These are phyloP conservation scores for Ostrea denselamellosa DNA, from an alignment of 1,140 invertebrate genomes.

Conservation along the genomic window DNA sequence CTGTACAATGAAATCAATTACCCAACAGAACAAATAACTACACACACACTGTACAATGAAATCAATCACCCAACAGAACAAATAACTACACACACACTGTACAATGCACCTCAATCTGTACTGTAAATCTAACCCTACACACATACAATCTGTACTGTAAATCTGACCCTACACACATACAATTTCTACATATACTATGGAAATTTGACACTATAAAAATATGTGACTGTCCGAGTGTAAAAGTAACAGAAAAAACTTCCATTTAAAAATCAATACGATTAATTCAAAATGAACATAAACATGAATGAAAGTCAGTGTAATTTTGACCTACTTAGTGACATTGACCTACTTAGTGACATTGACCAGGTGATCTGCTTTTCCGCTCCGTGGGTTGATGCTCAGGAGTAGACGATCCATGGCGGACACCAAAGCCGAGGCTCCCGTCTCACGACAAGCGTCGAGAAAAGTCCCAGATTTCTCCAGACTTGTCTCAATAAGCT, in stretches of 20 bases:
- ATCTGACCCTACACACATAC: not conserved
- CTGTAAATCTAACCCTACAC: too few relatives aligned
- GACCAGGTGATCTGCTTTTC: slow-evolving; percentile 88
- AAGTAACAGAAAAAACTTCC: not conserved
- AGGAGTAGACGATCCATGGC: slow-evolving; percentile 89
- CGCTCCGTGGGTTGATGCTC: slow-evolving; percentile 88
- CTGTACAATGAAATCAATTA: too few relatives aligned
- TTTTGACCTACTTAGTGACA: slow-evolving; percentile 84
- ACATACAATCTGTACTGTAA: not conserved
- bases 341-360: slow-evolving; percentile 88
- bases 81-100: too few relatives aligned
- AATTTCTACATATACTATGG: not conserved
- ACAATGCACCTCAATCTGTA: too few relatives aligned
- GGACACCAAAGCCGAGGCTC: slow-evolving; percentile 82
- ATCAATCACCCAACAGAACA: too few relatives aligned
- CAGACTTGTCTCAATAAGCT: slow-evolving; percentile 84
- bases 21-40: too few relatives aligned
- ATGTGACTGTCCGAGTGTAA: not conserved
- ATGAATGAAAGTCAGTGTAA: too few relatives aligned
- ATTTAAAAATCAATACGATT: not conserved
- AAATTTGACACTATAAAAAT: not conserved
- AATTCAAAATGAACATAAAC: not conserved
- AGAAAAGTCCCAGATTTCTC: slow-evolving; percentile 85
- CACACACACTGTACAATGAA: too few relatives aligned
- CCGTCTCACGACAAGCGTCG: slow-evolving; percentile 79